phyloP scores from a whole-genome alignment of 2,113 vertebrate species.

The Steatornis caripensis region DNA sequence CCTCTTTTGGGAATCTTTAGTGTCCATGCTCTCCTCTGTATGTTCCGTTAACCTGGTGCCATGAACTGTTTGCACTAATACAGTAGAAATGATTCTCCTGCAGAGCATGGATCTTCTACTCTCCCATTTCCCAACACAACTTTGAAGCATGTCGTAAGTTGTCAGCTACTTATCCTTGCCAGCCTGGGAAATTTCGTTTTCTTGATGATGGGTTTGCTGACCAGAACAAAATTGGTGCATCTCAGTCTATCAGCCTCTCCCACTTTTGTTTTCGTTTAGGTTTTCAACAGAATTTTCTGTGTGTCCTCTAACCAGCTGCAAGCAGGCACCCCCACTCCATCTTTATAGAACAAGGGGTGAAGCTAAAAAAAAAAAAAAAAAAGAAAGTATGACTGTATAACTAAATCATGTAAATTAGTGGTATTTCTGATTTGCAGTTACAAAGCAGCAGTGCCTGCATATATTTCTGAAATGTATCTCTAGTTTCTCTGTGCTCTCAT shows the following conservation, averaged over 20 bases:
- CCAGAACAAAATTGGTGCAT: background rate
- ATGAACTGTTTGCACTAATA: background rate
- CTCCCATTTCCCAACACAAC: background rate
- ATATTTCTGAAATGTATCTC: background rate
- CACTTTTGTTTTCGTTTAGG: background rate
- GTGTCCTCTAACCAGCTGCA: background rate
- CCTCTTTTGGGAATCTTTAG: background rate
- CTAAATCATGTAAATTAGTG: background rate
- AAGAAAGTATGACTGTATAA: background rate
- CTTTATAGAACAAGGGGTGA: background rate
- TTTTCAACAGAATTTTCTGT: background rate
- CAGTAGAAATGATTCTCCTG: background rate
- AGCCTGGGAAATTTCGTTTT: background rate
- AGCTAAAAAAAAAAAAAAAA: background rate
- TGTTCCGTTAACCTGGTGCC: background rate
- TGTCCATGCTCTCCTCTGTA: background rate
- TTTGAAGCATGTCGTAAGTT: background rate
- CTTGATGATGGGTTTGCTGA: background rate
- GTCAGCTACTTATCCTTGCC: background rate
- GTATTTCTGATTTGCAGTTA: background rate
- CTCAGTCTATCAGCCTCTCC: background rate
- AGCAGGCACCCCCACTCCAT: background rate
- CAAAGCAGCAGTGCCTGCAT: background rate
- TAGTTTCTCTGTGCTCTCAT: background rate
- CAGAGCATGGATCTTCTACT: background rate